Percentiles rank a stretch among this genome's conserved stretches.
Evolutionary conservation across 2,113 vertebrate genomes (phyloP).

Genomic region (Zapus hudsonius): DNA sequence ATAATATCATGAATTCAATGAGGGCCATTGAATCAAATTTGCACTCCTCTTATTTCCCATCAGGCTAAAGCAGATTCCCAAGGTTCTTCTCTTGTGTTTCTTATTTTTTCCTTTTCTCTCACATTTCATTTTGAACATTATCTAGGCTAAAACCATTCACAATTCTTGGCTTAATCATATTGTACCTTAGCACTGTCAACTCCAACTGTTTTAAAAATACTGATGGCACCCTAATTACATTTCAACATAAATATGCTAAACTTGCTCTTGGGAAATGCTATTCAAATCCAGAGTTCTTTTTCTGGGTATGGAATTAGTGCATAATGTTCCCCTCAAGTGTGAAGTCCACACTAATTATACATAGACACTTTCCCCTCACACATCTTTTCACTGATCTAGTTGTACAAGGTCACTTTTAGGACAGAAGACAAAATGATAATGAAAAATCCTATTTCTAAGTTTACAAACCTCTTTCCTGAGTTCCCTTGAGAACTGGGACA

Average conservation of each 20-base stretch:
- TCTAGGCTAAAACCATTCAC: background rate
- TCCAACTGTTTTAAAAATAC: background rate
- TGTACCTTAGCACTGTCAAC: background rate
- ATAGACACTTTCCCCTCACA: background rate
- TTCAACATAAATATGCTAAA: background rate
- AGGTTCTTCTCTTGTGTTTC: background rate
- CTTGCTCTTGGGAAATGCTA: background rate
- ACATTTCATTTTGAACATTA: background rate
- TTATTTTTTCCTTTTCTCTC: background rate
- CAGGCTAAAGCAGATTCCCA: background rate
- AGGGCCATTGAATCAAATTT: background rate
- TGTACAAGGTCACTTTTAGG: background rate
- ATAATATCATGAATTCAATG: background rate
- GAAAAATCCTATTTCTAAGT: background rate
- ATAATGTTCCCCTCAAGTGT: background rate
- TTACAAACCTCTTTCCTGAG: background rate
- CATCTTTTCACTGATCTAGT: background rate
- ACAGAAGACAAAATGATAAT: background rate
- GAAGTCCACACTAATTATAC: background rate
- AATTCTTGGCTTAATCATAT: background rate
- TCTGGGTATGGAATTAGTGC: background rate
- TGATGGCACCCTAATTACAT: background rate
- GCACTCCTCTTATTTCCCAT: background rate
- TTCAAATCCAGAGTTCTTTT: background rate
- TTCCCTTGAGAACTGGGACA: constrained; percentile 29